Evolutionary conservation across 2,797 vertebrate genomes (phyloP).

Genomic region (Sebastes oblongus): DNA sequence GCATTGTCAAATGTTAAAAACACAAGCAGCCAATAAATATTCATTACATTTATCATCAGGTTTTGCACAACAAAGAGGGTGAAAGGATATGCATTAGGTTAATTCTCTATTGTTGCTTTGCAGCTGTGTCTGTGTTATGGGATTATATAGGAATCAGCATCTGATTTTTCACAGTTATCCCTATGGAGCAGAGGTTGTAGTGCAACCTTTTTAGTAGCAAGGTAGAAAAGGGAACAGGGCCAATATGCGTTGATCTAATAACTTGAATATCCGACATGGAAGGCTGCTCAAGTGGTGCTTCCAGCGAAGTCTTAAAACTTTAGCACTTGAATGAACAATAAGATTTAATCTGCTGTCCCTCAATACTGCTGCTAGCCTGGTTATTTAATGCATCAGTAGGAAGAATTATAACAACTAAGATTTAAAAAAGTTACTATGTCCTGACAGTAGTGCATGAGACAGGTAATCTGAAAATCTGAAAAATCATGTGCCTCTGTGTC

Average conservation of each 20-base stretch:
- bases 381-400: not conserved
- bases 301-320: not conserved
- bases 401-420: no score
- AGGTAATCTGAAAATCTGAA: no score
- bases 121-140: not conserved
- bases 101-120: not conserved
- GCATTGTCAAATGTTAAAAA: not conserved
- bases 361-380: not conserved
- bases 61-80: not conserved
- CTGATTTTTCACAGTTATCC: not conserved
- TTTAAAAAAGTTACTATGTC: no score
- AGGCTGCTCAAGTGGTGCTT: not conserved
- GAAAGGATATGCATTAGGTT: not conserved
- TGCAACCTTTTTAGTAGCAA: not conserved
- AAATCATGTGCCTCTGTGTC: no score
- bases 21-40: not conserved
- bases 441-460: no score
- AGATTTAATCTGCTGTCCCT: not conserved
- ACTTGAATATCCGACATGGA: not conserved
- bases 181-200: not conserved
- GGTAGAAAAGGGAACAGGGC: not conserved
- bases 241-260: not conserved
- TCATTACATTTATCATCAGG: not conserved
- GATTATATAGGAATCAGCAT: not conserved
- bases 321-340: constrained; percentile 1